Conservation (phyloP, 2,797 vertebrate species). For the Melanotaenia nigrans region DNA sequence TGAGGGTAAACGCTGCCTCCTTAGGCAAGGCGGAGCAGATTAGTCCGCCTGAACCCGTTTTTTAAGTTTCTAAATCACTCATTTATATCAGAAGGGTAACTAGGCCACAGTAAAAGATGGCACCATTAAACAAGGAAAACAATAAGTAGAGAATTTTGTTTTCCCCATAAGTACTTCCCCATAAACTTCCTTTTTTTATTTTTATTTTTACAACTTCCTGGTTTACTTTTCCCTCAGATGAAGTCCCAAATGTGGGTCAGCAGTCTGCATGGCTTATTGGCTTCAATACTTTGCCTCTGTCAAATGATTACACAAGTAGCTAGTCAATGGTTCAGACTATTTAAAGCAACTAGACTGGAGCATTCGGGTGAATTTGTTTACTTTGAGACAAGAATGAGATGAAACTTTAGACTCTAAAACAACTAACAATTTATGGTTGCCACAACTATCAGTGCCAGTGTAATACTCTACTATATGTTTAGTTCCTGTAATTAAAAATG, state of each 20-base stretch:
- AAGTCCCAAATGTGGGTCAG: slow-evolving; percentile 75
- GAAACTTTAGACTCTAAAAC: slow-evolving; percentile 27
- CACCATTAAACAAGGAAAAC: slow-evolving; percentile 28
- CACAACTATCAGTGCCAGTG: slow-evolving; percentile 5
- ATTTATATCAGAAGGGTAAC: slow-evolving; percentile 16
- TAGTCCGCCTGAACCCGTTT: slow-evolving; percentile 53
- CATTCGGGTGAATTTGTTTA: slow-evolving; percentile 2
- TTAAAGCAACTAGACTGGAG: not conserved
- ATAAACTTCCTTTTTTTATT: slow-evolving; percentile 51
- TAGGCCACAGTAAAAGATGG: not conserved
- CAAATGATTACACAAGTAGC: slow-evolving; percentile 38
- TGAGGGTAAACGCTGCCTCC: slow-evolving; percentile 17
- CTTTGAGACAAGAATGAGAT: not conserved
- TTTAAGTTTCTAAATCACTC: slow-evolving; percentile 32
- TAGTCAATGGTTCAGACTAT: slow-evolving; percentile 4
- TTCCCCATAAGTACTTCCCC: slow-evolving; percentile 51
- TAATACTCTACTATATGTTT: not conserved
- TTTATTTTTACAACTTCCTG: slow-evolving; percentile 62
- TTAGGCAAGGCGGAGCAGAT: slow-evolving; percentile 35
- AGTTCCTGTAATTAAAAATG: not conserved
- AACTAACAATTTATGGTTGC: slow-evolving; percentile 12
- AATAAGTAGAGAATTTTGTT: slow-evolving; percentile 42
- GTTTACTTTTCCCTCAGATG: slow-evolving; percentile 50
- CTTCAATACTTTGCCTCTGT: slow-evolving; percentile 49
- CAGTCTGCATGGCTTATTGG: slow-evolving; percentile 68